Base-by-base conservation (phyloP, 2,113 vertebrate genomes). In the Pteronura brasiliensis region DNA sequence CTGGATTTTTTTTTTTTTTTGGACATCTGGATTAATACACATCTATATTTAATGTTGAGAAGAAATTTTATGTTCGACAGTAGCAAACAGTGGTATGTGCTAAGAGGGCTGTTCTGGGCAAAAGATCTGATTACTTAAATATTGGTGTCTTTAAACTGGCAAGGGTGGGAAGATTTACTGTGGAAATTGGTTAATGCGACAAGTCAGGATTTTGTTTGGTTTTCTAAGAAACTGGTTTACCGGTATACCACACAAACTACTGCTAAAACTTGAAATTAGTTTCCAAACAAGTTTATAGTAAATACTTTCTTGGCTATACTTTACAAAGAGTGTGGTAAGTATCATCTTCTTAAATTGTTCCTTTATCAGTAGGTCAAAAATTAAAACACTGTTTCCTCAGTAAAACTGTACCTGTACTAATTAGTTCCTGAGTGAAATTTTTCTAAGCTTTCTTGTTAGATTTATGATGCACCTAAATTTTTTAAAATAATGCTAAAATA, bases 361-460 rank as follows among this genome's bases (percentile, higher is more conserved):
- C 8, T 88, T 79, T 81, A 52, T 84, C 67, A 92, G 55, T 20
- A 90, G 21, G 36, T 80, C 52, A 93, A 83, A 89, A 91, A 23
- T 77, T 3, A 81, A 86, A 93, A 57, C 11, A 94, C 10, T 57
- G 7, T n/a, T 85, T 25, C 17, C 31, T 81, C 31, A 81, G 36
- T 76, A 85, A 93, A 90, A 63, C 13, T 87, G 18, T 21, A 61
- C 63, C n/a, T 69, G 10, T 69, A 29, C 31, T 93, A 95, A 90
- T 79, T 72, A 96, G 44, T 71, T 88, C 6, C 13, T 47, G 5
- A 83, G 17, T 23, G 17, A 82, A 42, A 57, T 67, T 72, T 74
- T 92, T 93, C 47, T 52, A 61, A 76, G 23, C 89, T 91, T 87
- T 94, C 67, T 93, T 63, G 12, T 95, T 85, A 77, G 25, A 84